phyloP scores from a whole-genome alignment of 2,113 vertebrate species.

The Tachycineta bicolor region DNA sequence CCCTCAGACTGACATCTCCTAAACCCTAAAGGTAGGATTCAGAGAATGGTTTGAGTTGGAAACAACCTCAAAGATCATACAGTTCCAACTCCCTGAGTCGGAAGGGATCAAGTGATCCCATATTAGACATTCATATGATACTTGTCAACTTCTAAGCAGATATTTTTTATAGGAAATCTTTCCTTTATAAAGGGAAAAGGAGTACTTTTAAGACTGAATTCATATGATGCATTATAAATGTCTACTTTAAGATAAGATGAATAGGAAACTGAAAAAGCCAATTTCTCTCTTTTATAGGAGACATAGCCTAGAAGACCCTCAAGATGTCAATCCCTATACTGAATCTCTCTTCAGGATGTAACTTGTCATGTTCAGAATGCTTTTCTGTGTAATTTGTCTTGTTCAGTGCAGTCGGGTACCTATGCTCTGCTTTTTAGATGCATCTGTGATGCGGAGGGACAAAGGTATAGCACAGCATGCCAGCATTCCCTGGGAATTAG shows the following conservation, averaged over 20 bases:
- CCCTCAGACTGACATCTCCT: neutral
- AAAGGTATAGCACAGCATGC: rapidly evolving
- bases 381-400: neutral
- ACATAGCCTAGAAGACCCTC: neutral
- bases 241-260: neutral
- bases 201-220: neutral
- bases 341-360: neutral
- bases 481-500: neutral
- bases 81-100: neutral
- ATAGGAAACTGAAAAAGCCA: neutral
- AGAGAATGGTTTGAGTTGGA: neutral
- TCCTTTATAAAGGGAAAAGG: neutral
- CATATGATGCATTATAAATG: neutral
- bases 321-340: neutral
- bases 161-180: neutral
- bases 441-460: neutral
- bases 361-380: neutral
- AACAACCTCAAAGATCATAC: neutral
- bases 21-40: neutral
- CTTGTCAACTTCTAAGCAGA: neutral
- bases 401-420: neutral
- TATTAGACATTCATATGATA: neutral
- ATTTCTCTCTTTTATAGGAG: neutral
- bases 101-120: neutral
- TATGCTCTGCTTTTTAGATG: neutral